Evolutionary conservation across 2,113 vertebrate species (phyloP).

Genomic region (Agelaius tricolor): DNA sequence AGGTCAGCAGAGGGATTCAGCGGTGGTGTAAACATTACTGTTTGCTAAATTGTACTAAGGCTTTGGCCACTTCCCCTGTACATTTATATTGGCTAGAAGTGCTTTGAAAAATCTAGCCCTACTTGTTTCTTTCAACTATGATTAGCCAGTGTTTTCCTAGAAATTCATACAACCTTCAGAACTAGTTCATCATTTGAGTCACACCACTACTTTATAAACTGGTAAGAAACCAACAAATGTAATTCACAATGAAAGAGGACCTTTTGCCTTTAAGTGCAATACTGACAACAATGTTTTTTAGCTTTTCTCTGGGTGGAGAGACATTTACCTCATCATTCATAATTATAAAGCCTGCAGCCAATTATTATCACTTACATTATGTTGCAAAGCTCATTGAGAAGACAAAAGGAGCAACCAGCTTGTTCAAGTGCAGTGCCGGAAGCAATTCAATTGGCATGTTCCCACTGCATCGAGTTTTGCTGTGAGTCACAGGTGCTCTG

Average conservation of each 20-base stretch:
- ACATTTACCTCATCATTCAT: constrained; percentile 28
- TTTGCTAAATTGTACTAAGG: background rate
- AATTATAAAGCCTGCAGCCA: constrained; percentile 63
- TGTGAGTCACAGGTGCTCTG: constrained; percentile 8
- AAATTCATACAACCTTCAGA: background rate
- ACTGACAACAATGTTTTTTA: constrained; percentile 1
- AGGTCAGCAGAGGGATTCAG: background rate
- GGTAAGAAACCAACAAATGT: background rate
- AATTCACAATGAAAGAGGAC: background rate
- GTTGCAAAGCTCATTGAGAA: constrained; percentile 52
- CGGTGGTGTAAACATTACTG: background rate
- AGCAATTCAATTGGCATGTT: constrained; percentile 48
- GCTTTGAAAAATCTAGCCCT: background rate
- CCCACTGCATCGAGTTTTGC: background rate
- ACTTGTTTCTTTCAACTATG: background rate
- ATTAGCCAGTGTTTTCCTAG: background rate
- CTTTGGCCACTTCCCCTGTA: background rate
- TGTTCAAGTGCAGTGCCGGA: constrained; percentile 37
- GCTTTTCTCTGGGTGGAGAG: constrained; percentile 43
- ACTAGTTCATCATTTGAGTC: background rate
- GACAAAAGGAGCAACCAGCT: constrained; percentile 54
- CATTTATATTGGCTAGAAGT: background rate
- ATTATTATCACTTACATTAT: constrained; percentile 38
- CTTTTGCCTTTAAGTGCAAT: background rate
- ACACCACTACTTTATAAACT: background rate